phyloP scores from a whole-genome alignment of 2,113 vertebrate species.

The Tenrec ecaudatus region DNA sequence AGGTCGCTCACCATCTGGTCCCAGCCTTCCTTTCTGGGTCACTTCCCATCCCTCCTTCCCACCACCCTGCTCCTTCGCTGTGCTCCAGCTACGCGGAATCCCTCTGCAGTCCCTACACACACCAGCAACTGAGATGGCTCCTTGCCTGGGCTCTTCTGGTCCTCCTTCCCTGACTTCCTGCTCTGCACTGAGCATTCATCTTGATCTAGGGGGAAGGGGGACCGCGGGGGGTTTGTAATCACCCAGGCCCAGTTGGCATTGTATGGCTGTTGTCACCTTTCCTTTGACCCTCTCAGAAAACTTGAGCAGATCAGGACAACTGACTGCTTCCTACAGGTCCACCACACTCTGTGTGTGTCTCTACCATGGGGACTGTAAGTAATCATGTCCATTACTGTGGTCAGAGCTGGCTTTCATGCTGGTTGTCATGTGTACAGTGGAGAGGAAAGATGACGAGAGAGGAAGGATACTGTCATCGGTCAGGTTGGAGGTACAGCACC shows the following conservation, averaged over 20 bases:
- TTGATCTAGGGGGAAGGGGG: not conserved
- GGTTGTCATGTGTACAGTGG: not conserved
- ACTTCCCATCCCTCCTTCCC: too few species aligned
- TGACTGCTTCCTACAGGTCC: not conserved
- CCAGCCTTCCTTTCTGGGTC: not conserved
- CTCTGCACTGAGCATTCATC: not conserved
- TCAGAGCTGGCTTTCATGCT: not conserved
- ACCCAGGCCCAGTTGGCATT: not conserved
- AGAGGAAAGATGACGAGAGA: not conserved
- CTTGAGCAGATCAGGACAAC: too few species aligned
- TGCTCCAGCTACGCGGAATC: not conserved
- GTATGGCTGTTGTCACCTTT: not conserved
- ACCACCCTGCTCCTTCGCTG: accelerated
- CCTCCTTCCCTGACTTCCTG: not conserved
- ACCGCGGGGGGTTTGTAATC: too few species aligned
- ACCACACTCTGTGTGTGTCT: too few species aligned
- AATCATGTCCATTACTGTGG: not conserved
- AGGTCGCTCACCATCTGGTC: too few species aligned
- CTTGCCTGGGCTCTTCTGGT: not conserved
- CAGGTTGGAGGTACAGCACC: not conserved
- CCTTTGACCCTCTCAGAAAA: not conserved
- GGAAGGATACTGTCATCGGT: not conserved
- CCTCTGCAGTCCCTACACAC: not conserved
- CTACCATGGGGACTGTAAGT: not conserved
- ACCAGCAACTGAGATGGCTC: not conserved